phyloP scores from a whole-genome alignment of 2,113 vertebrate genomes.

The Sebastes fasciatus region DNA sequence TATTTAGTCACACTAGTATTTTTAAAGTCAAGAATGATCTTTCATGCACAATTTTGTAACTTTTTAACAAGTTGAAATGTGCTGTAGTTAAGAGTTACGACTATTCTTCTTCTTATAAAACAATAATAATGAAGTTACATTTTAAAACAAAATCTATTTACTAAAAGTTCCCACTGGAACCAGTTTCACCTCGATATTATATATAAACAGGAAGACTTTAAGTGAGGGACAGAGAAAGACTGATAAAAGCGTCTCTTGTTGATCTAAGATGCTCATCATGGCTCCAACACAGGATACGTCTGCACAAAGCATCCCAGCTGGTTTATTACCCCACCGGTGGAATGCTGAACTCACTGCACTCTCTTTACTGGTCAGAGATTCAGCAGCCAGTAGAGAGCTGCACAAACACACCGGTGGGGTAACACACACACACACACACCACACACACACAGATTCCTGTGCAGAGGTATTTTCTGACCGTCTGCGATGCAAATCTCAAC shows the following conservation, averaged over 20 bases:
- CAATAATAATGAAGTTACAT: neutral
- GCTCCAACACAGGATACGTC: neutral
- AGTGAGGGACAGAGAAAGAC: neutral
- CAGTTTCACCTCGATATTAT: neutral
- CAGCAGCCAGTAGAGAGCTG: neutral
- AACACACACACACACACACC: neutral
- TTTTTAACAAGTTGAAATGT: neutral
- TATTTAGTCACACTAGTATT: neutral
- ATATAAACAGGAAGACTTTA: neutral
- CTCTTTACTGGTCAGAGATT: no score
- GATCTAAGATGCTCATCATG: neutral
- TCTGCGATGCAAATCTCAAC: constrained; percentile 42
- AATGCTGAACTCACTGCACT: no score
- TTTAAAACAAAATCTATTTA: neutral
- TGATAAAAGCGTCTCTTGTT: neutral
- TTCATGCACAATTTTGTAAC: neutral
- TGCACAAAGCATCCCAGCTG: neutral
- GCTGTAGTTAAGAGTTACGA: neutral
- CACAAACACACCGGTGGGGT: no score
- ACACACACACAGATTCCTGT: neutral
- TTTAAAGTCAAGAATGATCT: neutral
- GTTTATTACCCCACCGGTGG: neutral
- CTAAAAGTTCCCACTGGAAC: neutral
- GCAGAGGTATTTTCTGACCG: constrained; percentile 24
- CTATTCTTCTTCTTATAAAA: neutral